phyloP scores from a whole-genome alignment of 2,113 vertebrate genomes.

The Serilophus lunatus region DNA sequence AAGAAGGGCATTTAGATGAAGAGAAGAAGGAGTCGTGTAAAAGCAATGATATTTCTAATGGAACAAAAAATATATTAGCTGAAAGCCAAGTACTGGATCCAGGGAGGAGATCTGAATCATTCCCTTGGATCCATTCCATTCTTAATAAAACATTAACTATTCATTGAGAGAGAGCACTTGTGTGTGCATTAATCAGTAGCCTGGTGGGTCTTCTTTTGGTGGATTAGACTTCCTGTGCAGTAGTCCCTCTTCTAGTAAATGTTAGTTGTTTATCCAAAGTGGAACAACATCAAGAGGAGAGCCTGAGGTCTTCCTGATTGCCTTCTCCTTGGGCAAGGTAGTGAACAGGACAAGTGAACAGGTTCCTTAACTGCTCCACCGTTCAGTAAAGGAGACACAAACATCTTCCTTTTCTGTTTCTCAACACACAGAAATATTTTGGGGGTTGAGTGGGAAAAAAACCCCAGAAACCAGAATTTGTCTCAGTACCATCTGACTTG shows the following conservation, averaged over 20 bases:
- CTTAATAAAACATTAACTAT: conserved; percentile 45
- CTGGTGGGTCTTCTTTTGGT: neutral
- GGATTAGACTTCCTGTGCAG: conserved; percentile 39
- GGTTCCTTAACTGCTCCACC: neutral
- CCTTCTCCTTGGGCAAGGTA: neutral
- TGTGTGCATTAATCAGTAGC: conserved; percentile 58
- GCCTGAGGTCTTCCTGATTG: neutral
- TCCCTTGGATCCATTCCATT: conserved; percentile 31
- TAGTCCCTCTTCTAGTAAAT: conserved; percentile 13
- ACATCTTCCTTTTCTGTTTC: neutral
- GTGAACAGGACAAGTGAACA: neutral
- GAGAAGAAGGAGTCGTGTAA: conserved; percentile 11
- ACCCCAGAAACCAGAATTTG: neutral
- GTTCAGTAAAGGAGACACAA: neutral
- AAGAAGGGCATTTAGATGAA: conserved; percentile 35
- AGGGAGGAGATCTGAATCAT: conserved; percentile 47
- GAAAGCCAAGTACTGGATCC: conserved; percentile 47
- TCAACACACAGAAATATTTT: neutral
- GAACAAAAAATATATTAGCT: conserved; percentile 55
- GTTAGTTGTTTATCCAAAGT: conserved; percentile 6
- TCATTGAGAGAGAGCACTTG: conserved; percentile 16
- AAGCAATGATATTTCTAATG: conserved; percentile 21
- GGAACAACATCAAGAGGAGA: neutral
- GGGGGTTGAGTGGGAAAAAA: neutral
- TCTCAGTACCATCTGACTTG: neutral